Conservation (phyloP, 2,113 vertebrate species). For the Dicentrarchus labrax region DNA sequence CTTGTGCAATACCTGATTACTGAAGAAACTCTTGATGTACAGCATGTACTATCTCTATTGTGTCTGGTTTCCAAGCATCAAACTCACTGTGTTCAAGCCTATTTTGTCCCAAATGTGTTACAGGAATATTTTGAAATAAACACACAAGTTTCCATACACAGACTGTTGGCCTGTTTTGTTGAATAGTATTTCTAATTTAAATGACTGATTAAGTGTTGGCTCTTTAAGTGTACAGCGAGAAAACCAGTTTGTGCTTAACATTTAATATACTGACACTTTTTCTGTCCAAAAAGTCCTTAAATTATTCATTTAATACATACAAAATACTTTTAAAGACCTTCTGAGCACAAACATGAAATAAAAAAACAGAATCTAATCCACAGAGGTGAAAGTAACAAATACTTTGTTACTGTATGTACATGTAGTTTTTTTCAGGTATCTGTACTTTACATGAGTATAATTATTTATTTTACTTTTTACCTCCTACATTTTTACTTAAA, state of each 20-base stretch:
- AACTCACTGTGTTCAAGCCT: conserved; percentile 51
- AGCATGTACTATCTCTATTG: conserved; percentile 72
- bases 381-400: too few species aligned
- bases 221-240: neutral
- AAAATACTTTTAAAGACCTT: too few species aligned
- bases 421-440: too few species aligned
- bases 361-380: too few species aligned
- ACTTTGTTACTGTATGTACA: too few species aligned
- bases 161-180: neutral
- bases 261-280: neutral
- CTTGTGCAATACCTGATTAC: conserved; percentile 61
- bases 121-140: conserved; percentile 84
- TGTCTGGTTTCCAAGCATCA: conserved; percentile 63
- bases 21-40: conserved; percentile 64
- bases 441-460: too few species aligned
- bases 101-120: conserved; percentile 70
- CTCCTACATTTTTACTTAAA: too few species aligned
- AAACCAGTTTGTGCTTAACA: neutral
- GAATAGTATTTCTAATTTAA: too few species aligned
- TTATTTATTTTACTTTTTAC: too few species aligned
- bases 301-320: too few species aligned
- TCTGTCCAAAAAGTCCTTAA: neutral
- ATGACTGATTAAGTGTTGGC: neutral
- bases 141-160: conserved; percentile 65
- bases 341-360: too few species aligned